phyloP scores from a whole-genome alignment of 2,888 invertebrate species.

The Amblyjoppa proteus region DNA sequence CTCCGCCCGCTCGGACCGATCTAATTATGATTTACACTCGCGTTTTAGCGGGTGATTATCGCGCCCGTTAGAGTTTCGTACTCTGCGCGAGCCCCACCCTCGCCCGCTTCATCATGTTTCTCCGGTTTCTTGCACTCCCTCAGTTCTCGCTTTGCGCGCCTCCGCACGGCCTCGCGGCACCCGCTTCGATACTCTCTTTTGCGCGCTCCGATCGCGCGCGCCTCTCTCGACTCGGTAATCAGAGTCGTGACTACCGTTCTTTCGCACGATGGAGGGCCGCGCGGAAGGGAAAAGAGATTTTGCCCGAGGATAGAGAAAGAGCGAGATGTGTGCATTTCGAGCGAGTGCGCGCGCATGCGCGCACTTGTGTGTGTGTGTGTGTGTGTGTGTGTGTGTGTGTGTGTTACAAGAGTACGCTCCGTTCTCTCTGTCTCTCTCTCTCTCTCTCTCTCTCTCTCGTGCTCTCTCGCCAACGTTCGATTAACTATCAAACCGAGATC shows the following conservation, averaged over 20 bases:
- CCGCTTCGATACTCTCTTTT: slow-evolving; percentile 24
- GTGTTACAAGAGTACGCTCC: neutral
- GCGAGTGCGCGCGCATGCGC: neutral
- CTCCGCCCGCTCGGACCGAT: slow-evolving; percentile 61
- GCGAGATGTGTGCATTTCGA: slow-evolving; percentile 69
- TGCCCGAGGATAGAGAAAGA: slow-evolving; percentile 67
- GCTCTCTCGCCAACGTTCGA: slow-evolving; percentile 70
- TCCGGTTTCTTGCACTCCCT: slow-evolving; percentile 1
- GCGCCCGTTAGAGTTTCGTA: slow-evolving; percentile 44
- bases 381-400: slow-evolving; percentile 15
- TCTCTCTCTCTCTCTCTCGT: slow-evolving; percentile 30
- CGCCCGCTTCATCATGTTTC: slow-evolving; percentile 16
- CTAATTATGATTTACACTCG: slow-evolving; percentile 74
- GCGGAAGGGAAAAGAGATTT: slow-evolving; percentile 69
- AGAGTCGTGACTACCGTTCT: slow-evolving; percentile 81
- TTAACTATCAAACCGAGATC: slow-evolving; percentile 79
- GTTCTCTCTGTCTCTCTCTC: slow-evolving; percentile 19
- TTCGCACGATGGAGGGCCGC: slow-evolving; percentile 77
- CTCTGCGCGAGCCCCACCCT: neutral
- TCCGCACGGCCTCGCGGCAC: neutral
- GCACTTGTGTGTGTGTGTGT: neutral
- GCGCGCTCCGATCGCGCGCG: slow-evolving; percentile 1
- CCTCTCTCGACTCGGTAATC: slow-evolving; percentile 71
- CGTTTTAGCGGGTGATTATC: slow-evolving; percentile 69
- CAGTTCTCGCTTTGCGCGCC: too few species aligned